Percentiles rank a stretch among this genome's conserved stretches.
Evolutionary conservation across 1,140 invertebrate genomes (phyloP).

Genomic region (Zaprionus nigranus): DNA sequence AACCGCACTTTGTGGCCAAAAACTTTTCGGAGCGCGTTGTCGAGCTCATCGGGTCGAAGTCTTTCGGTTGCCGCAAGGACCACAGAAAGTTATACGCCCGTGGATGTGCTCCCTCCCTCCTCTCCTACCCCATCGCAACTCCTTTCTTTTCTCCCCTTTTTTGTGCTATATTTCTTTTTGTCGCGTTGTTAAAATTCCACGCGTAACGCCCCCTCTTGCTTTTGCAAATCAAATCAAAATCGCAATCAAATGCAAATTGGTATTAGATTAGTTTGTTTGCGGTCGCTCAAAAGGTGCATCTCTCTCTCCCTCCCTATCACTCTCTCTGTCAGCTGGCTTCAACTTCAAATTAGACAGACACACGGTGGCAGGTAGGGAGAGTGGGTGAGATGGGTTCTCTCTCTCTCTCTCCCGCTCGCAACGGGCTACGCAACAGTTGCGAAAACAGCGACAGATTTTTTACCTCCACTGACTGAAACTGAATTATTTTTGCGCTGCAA

Average conservation of each 20-base stretch:
- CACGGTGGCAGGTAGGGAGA: background rate
- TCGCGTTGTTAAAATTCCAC: constrained; percentile 49
- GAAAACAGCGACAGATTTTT: constrained; percentile 63
- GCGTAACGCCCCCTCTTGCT: constrained; percentile 42
- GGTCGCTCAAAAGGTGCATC: no score
- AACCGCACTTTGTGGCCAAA: constrained; percentile 60
- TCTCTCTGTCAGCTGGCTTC: constrained; percentile 35
- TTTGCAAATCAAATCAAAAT: constrained; percentile 73
- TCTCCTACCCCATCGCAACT: background rate
- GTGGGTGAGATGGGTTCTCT: no score
- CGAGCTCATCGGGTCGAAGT: constrained; percentile 51
- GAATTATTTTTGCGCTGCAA: constrained; percentile 59
- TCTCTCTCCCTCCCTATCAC: background rate
- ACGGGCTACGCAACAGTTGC: constrained; percentile 58
- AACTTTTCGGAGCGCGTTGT: constrained; percentile 57
- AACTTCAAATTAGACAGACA: constrained; percentile 57
- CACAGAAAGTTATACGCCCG: constrained; percentile 55
- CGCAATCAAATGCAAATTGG: constrained; percentile 81
- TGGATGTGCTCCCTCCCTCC: background rate
- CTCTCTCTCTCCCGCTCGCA: no score
- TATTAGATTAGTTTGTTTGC: constrained; percentile 82
- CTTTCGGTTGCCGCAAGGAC: constrained; percentile 46
- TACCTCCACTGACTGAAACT: constrained; percentile 46
- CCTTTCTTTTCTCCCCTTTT: constrained; percentile 18
- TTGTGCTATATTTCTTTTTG: constrained; percentile 20